These are phyloP conservation scores for Pelobates fuscus DNA, from an alignment of 2,113 vertebrate genomes.

Conservation along the genomic window DNA sequence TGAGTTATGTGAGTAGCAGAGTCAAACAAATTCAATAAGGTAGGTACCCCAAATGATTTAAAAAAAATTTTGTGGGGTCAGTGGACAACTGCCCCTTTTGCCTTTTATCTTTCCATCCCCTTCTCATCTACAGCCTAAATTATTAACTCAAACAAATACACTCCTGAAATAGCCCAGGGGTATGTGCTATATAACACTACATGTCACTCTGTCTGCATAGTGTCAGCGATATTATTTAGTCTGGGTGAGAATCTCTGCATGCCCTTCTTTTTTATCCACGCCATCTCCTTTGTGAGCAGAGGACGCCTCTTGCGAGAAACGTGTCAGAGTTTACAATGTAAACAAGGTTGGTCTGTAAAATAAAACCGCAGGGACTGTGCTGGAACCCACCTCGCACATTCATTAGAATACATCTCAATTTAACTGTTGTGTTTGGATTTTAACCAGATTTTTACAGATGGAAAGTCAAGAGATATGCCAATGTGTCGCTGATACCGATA, in stretches of 20 bases:
- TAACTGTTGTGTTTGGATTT: conserved; percentile 32
- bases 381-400: neutral
- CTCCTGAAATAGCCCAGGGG: neutral
- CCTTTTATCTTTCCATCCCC: too few species aligned
- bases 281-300: neutral
- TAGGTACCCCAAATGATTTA: too few species aligned
- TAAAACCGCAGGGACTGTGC: conserved; percentile 2
- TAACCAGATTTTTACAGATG: conserved; percentile 28
- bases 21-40: too few species aligned
- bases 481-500: neutral
- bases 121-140: too few species aligned
- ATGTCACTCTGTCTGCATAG: neutral
- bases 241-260: neutral
- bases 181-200: neutral
- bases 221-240: neutral
- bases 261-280: neutral
- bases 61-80: too few species aligned
- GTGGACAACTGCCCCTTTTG: too few species aligned
- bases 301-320: neutral
- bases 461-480: conserved; percentile 24
- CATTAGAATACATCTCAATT: conserved; percentile 26
- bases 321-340: conserved; percentile 23
- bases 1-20: too few species aligned
- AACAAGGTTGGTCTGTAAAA: neutral
- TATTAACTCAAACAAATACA: too few species aligned